Evolutionary conservation across 2,888 invertebrate species (phyloP), one percentile per base, ranked within the genome.

Genomic region (Agonopterix subpropinquella): DNA sequence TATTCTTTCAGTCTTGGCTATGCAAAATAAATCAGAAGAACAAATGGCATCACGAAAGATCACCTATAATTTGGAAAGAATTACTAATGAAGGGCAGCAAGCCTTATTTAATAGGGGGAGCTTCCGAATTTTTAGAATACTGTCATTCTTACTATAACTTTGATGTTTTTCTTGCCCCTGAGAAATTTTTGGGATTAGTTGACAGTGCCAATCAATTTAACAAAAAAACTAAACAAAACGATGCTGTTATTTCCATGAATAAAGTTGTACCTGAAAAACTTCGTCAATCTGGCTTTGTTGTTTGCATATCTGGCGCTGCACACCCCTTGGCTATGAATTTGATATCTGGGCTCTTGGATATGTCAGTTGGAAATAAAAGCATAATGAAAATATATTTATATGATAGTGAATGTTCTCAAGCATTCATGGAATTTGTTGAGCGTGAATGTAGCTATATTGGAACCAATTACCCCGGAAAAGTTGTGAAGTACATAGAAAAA

Each of bases 31-130:
- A 92, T 62, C 59, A 72, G 46, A 77, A 78, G 57, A 71, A 91
- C 57, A 80, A 83, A 48, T 92, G 92, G 92, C 82, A 87, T 61
- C 89, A 91, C 51, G 61, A 56, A 1, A 72, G 67, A 43, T 90
- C 90, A 9, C 92, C 91, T 5, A 61, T 92, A 45, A 76, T 92
- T 57, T 92, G 92, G 91, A 91, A 91, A 68, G 91, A 92, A 72
- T 66, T 91, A 49, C 71, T 88, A 47, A 74, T 84, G 65, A 80
- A 82, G 59, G 90, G 90, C 13, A 90, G 90, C 43, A 90, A 88
- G 58, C 77, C 89, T 0, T 78, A 77, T 61, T 89, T 91, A 44
- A 89, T 92, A n/a, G 92, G 92, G 7, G 89, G 90, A 44, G 77
- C 89, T 3, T 71, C 86, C 41, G 89, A 91, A 49, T 92, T 92